Evolutionary conservation across 1,140 invertebrate species (phyloP), one percentile per base, ranked within the genome.

Genomic region (Drosophila insularis): DNA sequence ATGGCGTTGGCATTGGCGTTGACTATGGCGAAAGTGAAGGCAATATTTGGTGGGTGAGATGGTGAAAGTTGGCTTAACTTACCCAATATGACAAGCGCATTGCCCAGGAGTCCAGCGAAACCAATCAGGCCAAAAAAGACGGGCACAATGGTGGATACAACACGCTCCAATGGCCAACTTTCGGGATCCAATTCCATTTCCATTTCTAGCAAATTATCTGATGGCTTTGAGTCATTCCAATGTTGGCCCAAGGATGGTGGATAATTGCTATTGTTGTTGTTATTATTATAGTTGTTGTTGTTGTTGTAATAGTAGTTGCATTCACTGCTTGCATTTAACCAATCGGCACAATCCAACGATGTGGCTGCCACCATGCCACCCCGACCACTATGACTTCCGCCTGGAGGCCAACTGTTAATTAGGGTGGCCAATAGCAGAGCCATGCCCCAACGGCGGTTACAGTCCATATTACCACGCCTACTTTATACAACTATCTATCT

Each of bases 121-220:
- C 97, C 96, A 65, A 98, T 97, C 63, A 98, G 93, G 1, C 96
- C 96, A 91, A 98, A 98, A 81, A 98, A 95, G 27, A 97, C 94
- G 1, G 97, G 97, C 23, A 98, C 97, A 8, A 97, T 94, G 56
- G 95, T 93, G 8, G 93, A 93, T 0, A 97, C 95, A 39, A 96
- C 93, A 2, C 84, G 76, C 67, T 91, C 81, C 64, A 84, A 59
- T 63, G 89, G 89, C 81, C 81, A 81, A 68, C 60, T 67, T 55
- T 90, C 76, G 43, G 39, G 60, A 37, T 90, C 86, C 31, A 67
- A 55, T 58, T 89, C 84, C 32, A 78, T 53, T 46, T 84, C 80
- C 63, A 74, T 72, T 59, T 84, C 81, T 13, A 84, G 68, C 32
- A 87, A 54, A 81, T 87, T 85, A 58, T 81, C 81, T 0, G 71